phyloP scores from a whole-genome alignment of 2,113 vertebrate species.

The Euleptes europaea region DNA sequence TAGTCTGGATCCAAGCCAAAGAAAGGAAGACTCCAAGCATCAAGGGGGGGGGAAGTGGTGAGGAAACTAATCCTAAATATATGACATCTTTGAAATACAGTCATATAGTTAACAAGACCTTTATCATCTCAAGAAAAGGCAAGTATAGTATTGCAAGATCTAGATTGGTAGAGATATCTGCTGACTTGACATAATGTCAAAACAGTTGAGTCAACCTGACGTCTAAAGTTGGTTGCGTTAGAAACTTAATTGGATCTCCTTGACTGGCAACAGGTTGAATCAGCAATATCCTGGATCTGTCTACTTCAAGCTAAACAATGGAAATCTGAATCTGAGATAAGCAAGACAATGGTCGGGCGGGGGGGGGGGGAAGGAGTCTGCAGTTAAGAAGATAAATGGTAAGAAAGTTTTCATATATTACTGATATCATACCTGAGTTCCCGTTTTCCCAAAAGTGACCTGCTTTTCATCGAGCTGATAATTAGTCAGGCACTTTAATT shows the following conservation, averaged over 20 bases:
- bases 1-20: background rate
- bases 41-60: constrained; percentile 11
- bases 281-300: background rate
- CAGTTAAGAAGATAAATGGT: background rate
- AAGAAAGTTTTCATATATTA: background rate
- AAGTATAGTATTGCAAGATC: background rate
- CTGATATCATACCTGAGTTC: background rate
- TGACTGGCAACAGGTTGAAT: background rate
- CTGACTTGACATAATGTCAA: background rate
- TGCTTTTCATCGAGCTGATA: background rate
- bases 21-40: background rate
- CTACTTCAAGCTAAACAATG: background rate
- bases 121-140: background rate
- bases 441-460: background rate
- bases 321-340: background rate
- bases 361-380: background rate
- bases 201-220: background rate
- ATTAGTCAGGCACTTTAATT: background rate
- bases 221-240: background rate
- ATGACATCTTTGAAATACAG: background rate
- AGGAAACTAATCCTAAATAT: constrained; percentile 24
- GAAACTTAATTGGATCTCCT: background rate
- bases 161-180: background rate
- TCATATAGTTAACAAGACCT: background rate
- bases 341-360: background rate